Base-by-base conservation (phyloP, 2,113 vertebrate species). In the Psilopsiagon aurifrons region DNA sequence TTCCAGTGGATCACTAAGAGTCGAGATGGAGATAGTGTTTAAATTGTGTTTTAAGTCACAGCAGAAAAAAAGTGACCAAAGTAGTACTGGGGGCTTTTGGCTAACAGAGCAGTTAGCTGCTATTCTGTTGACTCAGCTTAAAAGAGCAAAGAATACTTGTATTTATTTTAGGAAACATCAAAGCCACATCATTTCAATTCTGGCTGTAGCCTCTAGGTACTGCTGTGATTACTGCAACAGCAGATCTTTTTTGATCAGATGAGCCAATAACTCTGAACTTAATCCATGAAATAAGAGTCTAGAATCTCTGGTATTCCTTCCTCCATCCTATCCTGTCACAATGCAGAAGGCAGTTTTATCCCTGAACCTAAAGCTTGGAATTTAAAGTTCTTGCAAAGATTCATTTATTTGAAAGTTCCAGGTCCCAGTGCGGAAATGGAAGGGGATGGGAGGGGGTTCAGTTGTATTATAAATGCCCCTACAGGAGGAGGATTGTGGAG, bases 121-220 rank as follows among this genome's bases (percentile, higher is more conserved):
- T 81, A 11, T 94, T 94, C 62, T 25, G 47, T 88, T 91, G 73
- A 93, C 17, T 93, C 55, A 77, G 33, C 47, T 83, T 79, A 78
- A 93, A 86, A 92, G 17, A 83, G 29, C 59, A 24, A 90, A 87
- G 94, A 67, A 46, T 27, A 5, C 81, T 93, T 83, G 47, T 79
- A 41, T 90, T 88, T 96, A 78, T 96, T 92, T 79, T 73, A 92
- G 29, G 52, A 83, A 92, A 75, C 66, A 88, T 84, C 80, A 90
- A 90, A 94, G 60, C 18, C 7, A 2, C 51, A 88, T 77, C 29
- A 20, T 93, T 85, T 55, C 73, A 92, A 27, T 78, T 52, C 52
- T 88, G 83, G 55, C 43, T 35, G 12, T 81, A 86, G 55, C 81
- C 83, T 91, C 55, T 67, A 86, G 76, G 64, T 75, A 75, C 27